Conservation (phyloP, 2,113 vertebrate species). For the Cynocephalus volans region DNA sequence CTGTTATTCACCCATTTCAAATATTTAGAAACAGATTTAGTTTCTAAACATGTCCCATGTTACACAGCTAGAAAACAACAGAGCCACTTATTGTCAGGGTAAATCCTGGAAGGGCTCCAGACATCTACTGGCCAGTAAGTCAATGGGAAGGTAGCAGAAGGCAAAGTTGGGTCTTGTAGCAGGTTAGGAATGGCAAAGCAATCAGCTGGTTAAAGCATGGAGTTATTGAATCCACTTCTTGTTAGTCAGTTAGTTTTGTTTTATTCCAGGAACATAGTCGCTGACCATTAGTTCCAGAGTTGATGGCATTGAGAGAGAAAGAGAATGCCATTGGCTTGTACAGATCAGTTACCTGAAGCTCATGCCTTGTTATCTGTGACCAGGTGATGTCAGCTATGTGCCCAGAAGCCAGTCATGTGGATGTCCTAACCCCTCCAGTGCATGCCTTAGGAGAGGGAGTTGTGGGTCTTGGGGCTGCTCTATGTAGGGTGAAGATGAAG, state of each 20-base stretch:
- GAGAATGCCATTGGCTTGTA: rapidly evolving
- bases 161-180: not conserved
- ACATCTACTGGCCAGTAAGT: not conserved
- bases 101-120: not conserved
- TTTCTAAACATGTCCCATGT: not conserved
- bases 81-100: not conserved
- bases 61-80: not conserved
- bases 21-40: not conserved
- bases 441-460: rapidly evolving
- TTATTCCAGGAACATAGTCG: rapidly evolving
- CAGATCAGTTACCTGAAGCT: not conserved
- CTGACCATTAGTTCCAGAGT: rapidly evolving
- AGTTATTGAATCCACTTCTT: not conserved
- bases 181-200: not conserved
- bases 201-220: rapidly evolving
- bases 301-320: not conserved
- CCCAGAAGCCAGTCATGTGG: not conserved
- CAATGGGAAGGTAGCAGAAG: not conserved
- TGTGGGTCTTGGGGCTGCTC: not conserved
- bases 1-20: not conserved
- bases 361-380: not conserved
- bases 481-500: rapidly evolving
- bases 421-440: not conserved
- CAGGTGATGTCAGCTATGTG: rapidly evolving
- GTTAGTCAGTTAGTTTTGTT: not conserved